Evolutionary conservation across 1,140 invertebrate genomes (phyloP).

Genomic region (Sycobia sp.): DNA sequence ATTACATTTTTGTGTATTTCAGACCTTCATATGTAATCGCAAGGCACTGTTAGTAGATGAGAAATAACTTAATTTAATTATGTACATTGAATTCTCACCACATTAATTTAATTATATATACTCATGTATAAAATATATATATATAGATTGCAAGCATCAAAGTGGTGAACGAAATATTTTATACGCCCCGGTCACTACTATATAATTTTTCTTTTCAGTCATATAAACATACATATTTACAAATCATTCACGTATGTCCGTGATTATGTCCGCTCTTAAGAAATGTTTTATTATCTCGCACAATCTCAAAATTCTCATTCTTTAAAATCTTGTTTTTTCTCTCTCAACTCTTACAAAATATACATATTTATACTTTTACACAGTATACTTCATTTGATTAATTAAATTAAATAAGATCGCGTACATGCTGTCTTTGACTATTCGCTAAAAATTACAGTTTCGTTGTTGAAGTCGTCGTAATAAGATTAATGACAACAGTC

Average conservation of each 20-base stretch:
- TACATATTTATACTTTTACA: neutral
- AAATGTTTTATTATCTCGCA: neutral
- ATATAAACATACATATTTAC: slow-evolving; percentile 23
- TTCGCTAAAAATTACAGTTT: slow-evolving; percentile 20
- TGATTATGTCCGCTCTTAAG: slow-evolving; percentile 1
- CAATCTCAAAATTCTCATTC: slow-evolving; percentile 5
- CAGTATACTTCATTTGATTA: slow-evolving; percentile 1
- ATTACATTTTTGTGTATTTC: neutral
- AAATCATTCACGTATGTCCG: slow-evolving; percentile 3
- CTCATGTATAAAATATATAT: neutral
- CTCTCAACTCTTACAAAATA: neutral
- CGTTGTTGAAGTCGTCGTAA: slow-evolving; percentile 6
- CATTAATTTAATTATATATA: neutral
- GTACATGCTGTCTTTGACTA: slow-evolving; percentile 22
- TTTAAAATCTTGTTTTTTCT: slow-evolving; percentile 1
- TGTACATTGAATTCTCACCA: slow-evolving; percentile 15
- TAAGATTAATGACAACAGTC: slow-evolving; percentile 1
- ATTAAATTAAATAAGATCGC: slow-evolving; percentile 4
- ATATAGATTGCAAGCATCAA: slow-evolving; percentile 7
- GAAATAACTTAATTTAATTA: slow-evolving; percentile 9
- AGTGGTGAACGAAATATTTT: neutral
- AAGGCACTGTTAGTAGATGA: slow-evolving; percentile 9
- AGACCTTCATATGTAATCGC: neutral
- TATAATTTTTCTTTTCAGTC: neutral
- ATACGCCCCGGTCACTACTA: neutral